Evolutionary conservation across 2,797 vertebrate species (phyloP).

Genomic region (Crocidura indochinensis): DNA sequence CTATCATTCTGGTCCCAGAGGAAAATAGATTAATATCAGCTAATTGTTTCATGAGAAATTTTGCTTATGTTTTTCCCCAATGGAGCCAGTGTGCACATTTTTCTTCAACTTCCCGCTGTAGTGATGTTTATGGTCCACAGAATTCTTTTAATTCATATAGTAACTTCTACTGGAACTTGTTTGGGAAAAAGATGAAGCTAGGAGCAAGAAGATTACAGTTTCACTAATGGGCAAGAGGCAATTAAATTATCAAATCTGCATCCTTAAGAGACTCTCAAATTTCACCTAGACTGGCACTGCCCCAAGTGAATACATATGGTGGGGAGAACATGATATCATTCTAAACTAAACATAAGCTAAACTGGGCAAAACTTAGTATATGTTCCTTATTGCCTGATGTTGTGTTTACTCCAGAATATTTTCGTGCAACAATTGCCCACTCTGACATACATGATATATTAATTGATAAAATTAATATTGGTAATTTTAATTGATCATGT

Average conservation of each 20-base stretch:
- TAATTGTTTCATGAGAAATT: background rate
- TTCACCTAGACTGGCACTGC: background rate
- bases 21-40: background rate
- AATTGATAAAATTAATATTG: no score
- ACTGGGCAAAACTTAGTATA: background rate
- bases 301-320: no score
- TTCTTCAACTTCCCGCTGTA: background rate
- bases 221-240: background rate
- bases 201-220: background rate
- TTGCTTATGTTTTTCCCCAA: background rate
- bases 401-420: no score
- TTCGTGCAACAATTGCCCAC: no score
- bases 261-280: background rate
- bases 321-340: background rate
- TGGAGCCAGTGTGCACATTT: background rate
- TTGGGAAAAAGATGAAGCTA: background rate
- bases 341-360: background rate
- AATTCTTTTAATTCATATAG: background rate
- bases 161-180: background rate
- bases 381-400: no score
- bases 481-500: background rate
- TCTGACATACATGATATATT: background rate
- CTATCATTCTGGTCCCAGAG: no score
- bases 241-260: background rate
- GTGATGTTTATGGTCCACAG: slow-evolving; percentile 3